Percentiles rank a stretch among this genome's conserved stretches.
Evolutionary conservation across 2,888 invertebrate species (phyloP).

Genomic region (Aleiodes testaceus): DNA sequence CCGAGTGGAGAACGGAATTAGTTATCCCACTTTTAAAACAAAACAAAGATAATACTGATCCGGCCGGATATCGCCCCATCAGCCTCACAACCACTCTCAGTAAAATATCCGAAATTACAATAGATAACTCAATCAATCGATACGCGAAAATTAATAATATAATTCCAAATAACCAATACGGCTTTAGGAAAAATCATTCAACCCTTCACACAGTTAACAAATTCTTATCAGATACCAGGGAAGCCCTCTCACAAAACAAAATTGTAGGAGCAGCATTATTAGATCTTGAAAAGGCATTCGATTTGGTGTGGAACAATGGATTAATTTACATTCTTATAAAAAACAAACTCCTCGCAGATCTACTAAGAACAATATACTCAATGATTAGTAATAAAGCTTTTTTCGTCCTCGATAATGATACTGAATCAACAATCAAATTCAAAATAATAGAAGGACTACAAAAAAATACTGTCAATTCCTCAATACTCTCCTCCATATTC

Average conservation of each 20-base stretch:
- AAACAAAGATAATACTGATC: constrained; percentile 36
- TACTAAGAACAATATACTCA: constrained; percentile 15
- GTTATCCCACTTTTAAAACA: constrained; percentile 47
- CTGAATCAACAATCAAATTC: background rate
- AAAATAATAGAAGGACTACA: constrained; percentile 30
- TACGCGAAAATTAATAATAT: too few species aligned
- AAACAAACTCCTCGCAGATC: too few species aligned
- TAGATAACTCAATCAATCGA: constrained; percentile 36
- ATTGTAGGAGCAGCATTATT: too few species aligned
- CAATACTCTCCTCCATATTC: constrained; percentile 43
- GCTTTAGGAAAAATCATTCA: too few species aligned
- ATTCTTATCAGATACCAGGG: too few species aligned
- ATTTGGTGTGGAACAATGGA: too few species aligned
- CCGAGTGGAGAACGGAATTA: constrained; percentile 44
- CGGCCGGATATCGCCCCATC: constrained; percentile 49
- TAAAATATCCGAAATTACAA: constrained; percentile 36
- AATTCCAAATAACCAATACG: too few species aligned
- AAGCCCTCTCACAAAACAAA: too few species aligned
- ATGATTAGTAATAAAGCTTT: constrained; percentile 31
- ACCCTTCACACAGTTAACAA: too few species aligned
- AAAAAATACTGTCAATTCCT: constrained; percentile 38
- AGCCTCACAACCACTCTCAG: constrained; percentile 43
- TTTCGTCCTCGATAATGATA: background rate
- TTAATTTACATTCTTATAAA: too few species aligned
- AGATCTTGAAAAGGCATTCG: too few species aligned